Conservation (phyloP, 2,888 invertebrate genomes). For the Eupithecia subfuscata region DNA sequence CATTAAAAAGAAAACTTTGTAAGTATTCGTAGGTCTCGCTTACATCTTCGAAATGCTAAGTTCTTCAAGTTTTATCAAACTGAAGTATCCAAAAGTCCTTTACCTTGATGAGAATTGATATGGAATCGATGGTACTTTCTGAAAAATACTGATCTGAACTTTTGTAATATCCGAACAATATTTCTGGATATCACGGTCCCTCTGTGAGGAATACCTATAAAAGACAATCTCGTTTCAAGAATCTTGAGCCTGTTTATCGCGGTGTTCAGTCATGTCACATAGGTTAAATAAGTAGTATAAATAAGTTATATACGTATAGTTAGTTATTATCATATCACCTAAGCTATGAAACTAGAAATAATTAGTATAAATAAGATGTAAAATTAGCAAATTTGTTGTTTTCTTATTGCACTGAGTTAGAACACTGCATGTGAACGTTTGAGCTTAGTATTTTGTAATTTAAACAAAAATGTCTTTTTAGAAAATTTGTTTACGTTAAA, state of each 20-base stretch:
- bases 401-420: no score
- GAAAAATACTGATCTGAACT: conserved; percentile 29
- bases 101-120: conserved; percentile 36
- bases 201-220: neutral
- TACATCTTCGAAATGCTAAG: conserved; percentile 12
- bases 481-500: no score
- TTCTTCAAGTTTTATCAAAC: conserved; percentile 24
- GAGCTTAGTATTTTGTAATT: no score
- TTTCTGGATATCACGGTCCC: neutral
- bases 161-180: conserved; percentile 39
- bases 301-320: no score
- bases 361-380: no score
- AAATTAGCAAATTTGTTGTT: no score
- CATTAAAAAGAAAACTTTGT: conserved; percentile 9
- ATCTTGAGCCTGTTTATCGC: neutral
- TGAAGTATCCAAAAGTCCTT: conserved; percentile 27
- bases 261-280: neutral
- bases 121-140: conserved; percentile 18
- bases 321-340: no score
- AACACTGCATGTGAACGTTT: no score
- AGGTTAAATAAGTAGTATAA: no score
- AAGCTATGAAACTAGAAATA: no score
- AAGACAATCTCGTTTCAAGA: neutral
- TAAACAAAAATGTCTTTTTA: no score
- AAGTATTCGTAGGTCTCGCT: neutral